Conservation (phyloP, 2,113 vertebrate species). For the Colius striatus region DNA sequence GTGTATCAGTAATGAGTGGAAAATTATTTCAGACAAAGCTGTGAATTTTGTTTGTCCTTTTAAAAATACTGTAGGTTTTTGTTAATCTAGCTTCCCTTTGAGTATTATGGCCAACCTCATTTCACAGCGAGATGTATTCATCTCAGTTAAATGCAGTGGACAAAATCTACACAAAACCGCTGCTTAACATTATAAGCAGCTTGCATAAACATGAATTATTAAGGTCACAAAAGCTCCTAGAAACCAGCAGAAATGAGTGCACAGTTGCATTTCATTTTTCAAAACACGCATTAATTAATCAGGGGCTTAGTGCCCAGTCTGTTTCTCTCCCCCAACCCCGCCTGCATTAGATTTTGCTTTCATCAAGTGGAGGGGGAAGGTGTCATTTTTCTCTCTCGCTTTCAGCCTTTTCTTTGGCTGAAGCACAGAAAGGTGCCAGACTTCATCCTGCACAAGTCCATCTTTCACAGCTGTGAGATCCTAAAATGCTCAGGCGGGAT, state of each 20-base stretch:
- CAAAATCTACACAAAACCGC: constrained; percentile 31
- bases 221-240: constrained; percentile 58
- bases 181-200: constrained; percentile 56
- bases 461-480: neutral
- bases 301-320: constrained; percentile 37
- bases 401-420: neutral
- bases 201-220: constrained; percentile 73
- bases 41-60: constrained; percentile 23
- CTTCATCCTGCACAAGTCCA: neutral
- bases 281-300: constrained; percentile 69
- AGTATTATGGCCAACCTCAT: neutral
- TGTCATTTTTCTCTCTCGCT: neutral
- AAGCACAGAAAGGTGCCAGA: constrained; percentile 31
- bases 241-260: constrained; percentile 40
- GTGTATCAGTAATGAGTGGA: neutral
- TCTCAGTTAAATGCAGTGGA: constrained; percentile 30
- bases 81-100: neutral
- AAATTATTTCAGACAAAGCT: constrained; percentile 42
- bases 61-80: neutral
- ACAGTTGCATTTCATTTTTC: constrained; percentile 47
- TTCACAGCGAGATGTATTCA: constrained; percentile 38
- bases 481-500: neutral
- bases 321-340: neutral
- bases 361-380: neutral
- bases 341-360: constrained; percentile 39